These are phyloP conservation scores for Lethocerus indicus DNA, from an alignment of 1,140 invertebrate genomes.

Conservation along the genomic window DNA sequence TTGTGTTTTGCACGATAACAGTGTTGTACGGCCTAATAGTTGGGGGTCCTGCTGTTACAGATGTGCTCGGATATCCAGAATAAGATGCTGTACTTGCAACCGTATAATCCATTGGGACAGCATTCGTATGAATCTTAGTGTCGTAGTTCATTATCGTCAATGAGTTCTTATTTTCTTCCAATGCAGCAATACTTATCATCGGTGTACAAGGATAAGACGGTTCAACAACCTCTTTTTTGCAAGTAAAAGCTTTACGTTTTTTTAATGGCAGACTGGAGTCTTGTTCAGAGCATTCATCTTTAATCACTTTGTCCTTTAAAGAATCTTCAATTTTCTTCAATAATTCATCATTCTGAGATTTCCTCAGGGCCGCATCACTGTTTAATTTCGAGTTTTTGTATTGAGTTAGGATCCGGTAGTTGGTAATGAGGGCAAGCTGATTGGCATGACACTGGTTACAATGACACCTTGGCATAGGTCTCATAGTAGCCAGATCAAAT, in stretches of 20 bases:
- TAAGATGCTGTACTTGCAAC: no score
- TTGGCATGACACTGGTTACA: constrained; percentile 6
- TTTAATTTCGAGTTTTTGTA: not conserved
- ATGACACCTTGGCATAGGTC: not conserved
- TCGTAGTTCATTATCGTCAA: no score
- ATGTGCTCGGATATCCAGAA: no score
- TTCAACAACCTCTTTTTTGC: not conserved
- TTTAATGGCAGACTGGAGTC: constrained; percentile 6
- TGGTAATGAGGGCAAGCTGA: not conserved
- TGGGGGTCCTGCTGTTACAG: no score
- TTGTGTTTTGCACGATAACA: no score
- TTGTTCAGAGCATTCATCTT: no score
- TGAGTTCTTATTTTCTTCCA: no score
- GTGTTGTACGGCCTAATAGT: no score
- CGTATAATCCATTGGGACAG: no score
- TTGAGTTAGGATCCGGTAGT: not conserved
- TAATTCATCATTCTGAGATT: not conserved
- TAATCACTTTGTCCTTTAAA: not conserved
- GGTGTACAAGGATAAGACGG: constrained; percentile 7
- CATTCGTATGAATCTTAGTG: no score
- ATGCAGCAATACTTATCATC: constrained; percentile 10
- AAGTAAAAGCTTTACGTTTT: constrained; percentile 5
- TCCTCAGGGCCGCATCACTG: not conserved
- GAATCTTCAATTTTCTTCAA: not conserved
- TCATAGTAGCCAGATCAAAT: not conserved